Evolutionary conservation across 2,888 invertebrate genomes (phyloP), one percentile per base, ranked within the genome.

Genomic region (Oeneis ivallda): DNA sequence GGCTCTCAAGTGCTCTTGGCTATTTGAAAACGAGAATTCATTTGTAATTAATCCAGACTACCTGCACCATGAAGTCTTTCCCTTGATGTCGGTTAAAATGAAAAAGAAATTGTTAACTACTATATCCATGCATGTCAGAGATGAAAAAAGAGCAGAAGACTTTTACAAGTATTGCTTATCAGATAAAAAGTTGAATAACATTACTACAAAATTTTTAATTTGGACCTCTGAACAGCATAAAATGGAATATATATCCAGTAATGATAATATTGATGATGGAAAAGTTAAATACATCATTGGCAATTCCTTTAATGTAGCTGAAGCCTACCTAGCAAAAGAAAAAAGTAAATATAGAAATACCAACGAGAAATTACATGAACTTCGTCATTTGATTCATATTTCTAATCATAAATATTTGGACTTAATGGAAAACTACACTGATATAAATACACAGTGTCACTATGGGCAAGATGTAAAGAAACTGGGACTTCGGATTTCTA

Each of bases 51-150:
- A 84, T 66, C 73, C 78, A 1, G 73, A 80, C 39, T 79, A 82
- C 68, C 76, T 89, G 3, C 77, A 84, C 15, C 54, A 75, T 0
- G 74, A 84, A 50, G 70, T 88, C 32, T 84, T 88, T 66, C 84
- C 88, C 4, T 73, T 68, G 0, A 86, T 87, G 84, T 85, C 89
- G 2, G 62, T 70, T 1, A 85, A 83, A 77, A 84, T 86, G 82
- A 85, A 79, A 65, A 80, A 76, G 43, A 87, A 85, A 64, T 68
- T 83, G 32, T 69, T 89, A 8, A 72, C 74, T 15, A 69, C 72
- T 1, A 74, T 84, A 67, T 77, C 83, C 1, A 66, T 66, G 3
- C 47, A 81, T 57, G 26, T 87, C 2, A 78, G 68, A 65, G 75
- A 78, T 69, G 75, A 78, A 70, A 59, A 70, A 0, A 77, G 85